These are phyloP conservation scores for Hypercompe scribonia DNA, from an alignment of 2,888 invertebrate genomes.

Conservation along the genomic window DNA sequence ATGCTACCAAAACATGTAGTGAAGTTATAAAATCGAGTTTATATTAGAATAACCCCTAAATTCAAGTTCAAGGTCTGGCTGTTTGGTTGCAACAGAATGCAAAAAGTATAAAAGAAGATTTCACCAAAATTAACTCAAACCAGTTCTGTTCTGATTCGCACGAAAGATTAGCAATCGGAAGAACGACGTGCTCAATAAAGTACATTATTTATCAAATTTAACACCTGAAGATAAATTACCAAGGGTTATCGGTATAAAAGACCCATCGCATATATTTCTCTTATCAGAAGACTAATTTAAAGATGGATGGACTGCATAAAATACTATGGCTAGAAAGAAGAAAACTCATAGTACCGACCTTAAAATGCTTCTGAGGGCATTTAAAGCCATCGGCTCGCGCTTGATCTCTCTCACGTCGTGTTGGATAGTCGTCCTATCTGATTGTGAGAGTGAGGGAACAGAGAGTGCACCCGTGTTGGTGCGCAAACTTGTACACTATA, in stretches of 20 bases:
- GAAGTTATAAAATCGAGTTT: slow-evolving; percentile 19
- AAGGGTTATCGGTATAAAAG: slow-evolving; percentile 27
- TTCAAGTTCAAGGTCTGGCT: slow-evolving; percentile 47
- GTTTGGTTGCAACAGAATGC: slow-evolving; percentile 36
- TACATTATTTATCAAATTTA: slow-evolving; percentile 58
- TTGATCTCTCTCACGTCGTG: too few relatives aligned
- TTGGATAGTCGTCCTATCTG: too few relatives aligned
- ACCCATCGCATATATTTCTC: slow-evolving; percentile 28
- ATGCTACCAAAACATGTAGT: neutral
- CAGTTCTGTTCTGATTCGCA: slow-evolving; percentile 46
- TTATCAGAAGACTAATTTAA: slow-evolving; percentile 28
- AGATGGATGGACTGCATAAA: neutral
- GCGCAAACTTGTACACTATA: too few relatives aligned
- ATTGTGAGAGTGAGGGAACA: too few relatives aligned
- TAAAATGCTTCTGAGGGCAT: too few relatives aligned
- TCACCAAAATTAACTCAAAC: slow-evolving; percentile 40
- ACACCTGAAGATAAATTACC: slow-evolving; percentile 50
- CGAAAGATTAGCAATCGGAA: slow-evolving; percentile 54
- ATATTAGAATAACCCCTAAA: slow-evolving; percentile 23
- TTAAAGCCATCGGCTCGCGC: too few relatives aligned
- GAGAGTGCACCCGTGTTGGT: too few relatives aligned
- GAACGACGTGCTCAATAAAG: slow-evolving; percentile 54
- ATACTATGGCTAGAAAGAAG: too few relatives aligned
- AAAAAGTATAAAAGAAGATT: slow-evolving; percentile 30
- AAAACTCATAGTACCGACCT: too few relatives aligned